Base-by-base conservation (phyloP, 1,140 invertebrate genomes). In the Habropoda laboriosa region DNA sequence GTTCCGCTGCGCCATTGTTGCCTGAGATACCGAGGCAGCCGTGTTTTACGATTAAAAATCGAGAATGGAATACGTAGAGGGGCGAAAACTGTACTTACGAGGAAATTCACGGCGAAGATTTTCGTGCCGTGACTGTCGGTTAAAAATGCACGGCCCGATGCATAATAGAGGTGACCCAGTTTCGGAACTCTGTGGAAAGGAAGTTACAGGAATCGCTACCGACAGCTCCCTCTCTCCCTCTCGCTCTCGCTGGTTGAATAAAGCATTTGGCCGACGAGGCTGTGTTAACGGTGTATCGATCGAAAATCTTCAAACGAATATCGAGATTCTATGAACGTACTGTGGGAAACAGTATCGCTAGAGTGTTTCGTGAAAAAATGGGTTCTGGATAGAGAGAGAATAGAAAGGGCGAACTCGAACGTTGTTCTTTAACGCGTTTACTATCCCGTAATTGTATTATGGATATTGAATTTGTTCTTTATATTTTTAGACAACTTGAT, bases 11-110 rank as follows among this genome's bases (percentile, higher is more conserved):
- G 76, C 76, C 76, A 78, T 79, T 81, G 76, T 81, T 78, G 67
- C 51, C 55, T 24, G 63, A 51, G 63, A 79, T 57, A 79, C 60
- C 64, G 57, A 24, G 76, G 63, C 60, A 32, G 66, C 24, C 67
- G 67, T 79, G 66, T 79, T 66, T 76, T 51, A 49, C 80, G 76
- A 81, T 81, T 81, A 78, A 81, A 81, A 79, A 81, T 81, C 80
- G 66, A 70, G 67, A 60, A 5, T 57, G 60, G 58, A 74, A 80
- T 57, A 66, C 30, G 27, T 16, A 7, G 61, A 21, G 32, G 35
- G 47, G 13, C 27, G 47, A 55, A 38, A 63, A 73, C 76, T n/a
- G 2, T 13, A 47, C 68, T 79, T 42, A 53, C 76, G 38, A 40
- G 68, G 30, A 79, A 61, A 63, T 63, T 64, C 68, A 68, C 16